These are phyloP conservation scores for Lacanobia oleracea DNA, from an alignment of 2,888 invertebrate genomes.

Conservation along the genomic window DNA sequence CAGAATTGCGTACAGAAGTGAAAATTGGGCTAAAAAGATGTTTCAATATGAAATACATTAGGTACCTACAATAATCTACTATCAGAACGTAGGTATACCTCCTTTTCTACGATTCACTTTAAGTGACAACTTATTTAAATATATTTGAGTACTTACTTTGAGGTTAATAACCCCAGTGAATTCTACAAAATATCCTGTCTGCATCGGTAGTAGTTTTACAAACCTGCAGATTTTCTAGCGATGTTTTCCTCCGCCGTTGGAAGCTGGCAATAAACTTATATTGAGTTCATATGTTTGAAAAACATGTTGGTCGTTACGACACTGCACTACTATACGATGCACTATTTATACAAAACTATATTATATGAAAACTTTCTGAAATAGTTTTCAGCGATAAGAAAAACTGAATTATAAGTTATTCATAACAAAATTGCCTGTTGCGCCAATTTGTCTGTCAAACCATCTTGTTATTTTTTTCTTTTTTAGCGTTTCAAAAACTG, in stretches of 20 bases:
- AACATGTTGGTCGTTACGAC: slow-evolving; percentile 35
- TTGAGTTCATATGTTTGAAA: slow-evolving; percentile 59
- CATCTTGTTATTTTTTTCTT: not conserved
- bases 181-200: slow-evolving; percentile 2
- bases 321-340: slow-evolving; percentile 4
- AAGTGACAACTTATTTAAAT: no score
- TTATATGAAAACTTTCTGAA: not conserved
- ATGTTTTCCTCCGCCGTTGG: slow-evolving; percentile 45
- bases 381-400: no score
- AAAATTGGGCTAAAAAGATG: no score
- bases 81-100: no score
- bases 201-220: slow-evolving; percentile 32
- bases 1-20: not conserved
- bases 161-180: slow-evolving; percentile 3
- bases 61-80: no score
- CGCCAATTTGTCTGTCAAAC: slow-evolving; percentile 7
- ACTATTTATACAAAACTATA: not conserved
- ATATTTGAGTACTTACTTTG: not conserved
- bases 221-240: slow-evolving; percentile 50
- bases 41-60: no score
- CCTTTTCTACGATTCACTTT: no score
- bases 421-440: not conserved
- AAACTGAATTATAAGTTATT: not conserved
- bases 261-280: slow-evolving; percentile 56
- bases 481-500: not conserved